These are phyloP conservation scores for Helleia helle DNA, from an alignment of 2,888 invertebrate species.

Conservation along the genomic window DNA sequence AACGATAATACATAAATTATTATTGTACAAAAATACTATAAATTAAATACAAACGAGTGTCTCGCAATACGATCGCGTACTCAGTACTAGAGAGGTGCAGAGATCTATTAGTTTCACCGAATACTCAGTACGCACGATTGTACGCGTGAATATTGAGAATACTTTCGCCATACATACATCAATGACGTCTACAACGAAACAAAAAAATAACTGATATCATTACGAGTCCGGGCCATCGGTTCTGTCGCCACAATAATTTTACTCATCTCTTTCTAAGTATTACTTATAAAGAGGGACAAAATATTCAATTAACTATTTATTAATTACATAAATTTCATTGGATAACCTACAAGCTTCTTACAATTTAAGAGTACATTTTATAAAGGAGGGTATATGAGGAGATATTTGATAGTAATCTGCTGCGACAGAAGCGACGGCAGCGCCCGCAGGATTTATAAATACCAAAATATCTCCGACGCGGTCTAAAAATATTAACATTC, in stretches of 20 bases:
- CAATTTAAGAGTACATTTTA: neutral
- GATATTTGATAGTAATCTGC: neutral
- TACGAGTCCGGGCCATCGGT: neutral
- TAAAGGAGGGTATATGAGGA: neutral
- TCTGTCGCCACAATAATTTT: neutral
- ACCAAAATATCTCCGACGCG: constrained; percentile 1
- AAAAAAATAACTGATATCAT: neutral
- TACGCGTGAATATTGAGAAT: neutral
- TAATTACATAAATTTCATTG: too few species aligned
- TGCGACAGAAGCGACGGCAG: neutral
- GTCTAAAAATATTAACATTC: constrained; percentile 15
- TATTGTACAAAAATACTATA: neutral
- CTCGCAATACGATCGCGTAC: neutral
- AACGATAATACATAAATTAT: neutral
- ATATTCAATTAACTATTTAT: neutral
- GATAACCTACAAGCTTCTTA: neutral
- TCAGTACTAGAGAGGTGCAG: neutral
- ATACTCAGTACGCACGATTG: neutral
- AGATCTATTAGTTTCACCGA: neutral
- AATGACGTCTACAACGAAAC: neutral
- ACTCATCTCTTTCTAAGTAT: neutral
- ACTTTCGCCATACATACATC: constrained; percentile 1
- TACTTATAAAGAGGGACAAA: neutral
- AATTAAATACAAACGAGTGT: neutral
- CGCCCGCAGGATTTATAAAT: neutral